Percentiles rank a stretch among this genome's conserved stretches.
These are phyloP conservation scores for Benitochromis conjunctus DNA, from an alignment of 2,113 vertebrate species.

Conservation along the genomic window DNA sequence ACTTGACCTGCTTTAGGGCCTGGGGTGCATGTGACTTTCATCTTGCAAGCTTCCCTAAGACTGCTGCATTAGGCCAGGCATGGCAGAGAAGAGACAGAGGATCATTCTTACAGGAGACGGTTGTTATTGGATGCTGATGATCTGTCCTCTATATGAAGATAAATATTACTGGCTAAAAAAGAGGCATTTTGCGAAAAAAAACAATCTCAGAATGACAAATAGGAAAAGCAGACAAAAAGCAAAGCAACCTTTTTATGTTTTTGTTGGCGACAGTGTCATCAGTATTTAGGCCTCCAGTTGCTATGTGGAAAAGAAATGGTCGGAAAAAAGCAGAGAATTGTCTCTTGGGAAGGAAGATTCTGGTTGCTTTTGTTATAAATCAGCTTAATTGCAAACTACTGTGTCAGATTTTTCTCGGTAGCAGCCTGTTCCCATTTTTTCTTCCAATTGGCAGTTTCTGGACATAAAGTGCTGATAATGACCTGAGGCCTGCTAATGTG, in stretches of 20 bases:
- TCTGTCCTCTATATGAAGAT: neutral
- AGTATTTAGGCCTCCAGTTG: constrained; percentile 4
- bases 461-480: constrained; percentile 28
- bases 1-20: neutral
- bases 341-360: neutral
- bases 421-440: neutral
- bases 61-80: neutral
- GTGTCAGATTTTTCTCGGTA: neutral
- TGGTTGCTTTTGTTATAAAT: neutral
- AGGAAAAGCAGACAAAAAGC: neutral
- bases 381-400: constrained; percentile 12
- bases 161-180: neutral
- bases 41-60: neutral
- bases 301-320: neutral
- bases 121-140: neutral
- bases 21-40: neutral
- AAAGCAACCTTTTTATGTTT: constrained; percentile 11
- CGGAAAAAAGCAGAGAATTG: neutral
- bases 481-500: neutral
- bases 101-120: neutral
- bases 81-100: neutral
- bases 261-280: neutral
- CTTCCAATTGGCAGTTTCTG: neutral
- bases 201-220: neutral
- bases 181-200: neutral